Conservation (phyloP, 2,797 vertebrate species). For the Notoglanidium macrostoma region DNA sequence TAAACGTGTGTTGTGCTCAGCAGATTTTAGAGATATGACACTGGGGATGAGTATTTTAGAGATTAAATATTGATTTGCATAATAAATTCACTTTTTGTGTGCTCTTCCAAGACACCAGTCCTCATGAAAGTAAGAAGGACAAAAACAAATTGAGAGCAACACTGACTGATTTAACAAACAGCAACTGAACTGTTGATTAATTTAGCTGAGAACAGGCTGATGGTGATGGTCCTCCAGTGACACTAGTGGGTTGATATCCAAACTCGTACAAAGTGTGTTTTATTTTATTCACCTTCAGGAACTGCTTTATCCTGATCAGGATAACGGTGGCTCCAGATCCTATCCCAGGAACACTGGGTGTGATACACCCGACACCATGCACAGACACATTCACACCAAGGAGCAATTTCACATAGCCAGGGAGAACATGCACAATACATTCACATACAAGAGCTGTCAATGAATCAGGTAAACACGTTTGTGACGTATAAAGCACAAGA, state of each 20-base stretch:
- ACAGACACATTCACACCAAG: not conserved
- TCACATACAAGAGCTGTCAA: too few relatives aligned
- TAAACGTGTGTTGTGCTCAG: too few relatives aligned
- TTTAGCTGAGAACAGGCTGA: too few relatives aligned
- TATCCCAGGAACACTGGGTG: not conserved
- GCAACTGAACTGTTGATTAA: not conserved
- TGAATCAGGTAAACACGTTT: too few relatives aligned
- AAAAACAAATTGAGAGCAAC: too few relatives aligned
- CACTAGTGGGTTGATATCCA: too few relatives aligned
- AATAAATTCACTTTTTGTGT: not conserved
- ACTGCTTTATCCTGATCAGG: not conserved
- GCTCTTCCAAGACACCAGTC: not conserved
- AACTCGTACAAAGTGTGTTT: not conserved
- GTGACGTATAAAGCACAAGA: too few relatives aligned
- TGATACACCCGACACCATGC: not conserved
- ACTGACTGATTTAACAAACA: not conserved
- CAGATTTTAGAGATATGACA: not conserved
- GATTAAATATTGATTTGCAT: not conserved
- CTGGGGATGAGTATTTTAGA: not conserved
- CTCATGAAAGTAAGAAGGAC: not conserved
- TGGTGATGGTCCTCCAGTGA: not conserved
- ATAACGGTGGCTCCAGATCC: not conserved
- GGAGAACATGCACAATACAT: not conserved
- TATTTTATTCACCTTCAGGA: not conserved
- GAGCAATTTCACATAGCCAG: not conserved